phyloP scores from a whole-genome alignment of 2,797 vertebrate genomes.

The Chloroceryle amazona region DNA sequence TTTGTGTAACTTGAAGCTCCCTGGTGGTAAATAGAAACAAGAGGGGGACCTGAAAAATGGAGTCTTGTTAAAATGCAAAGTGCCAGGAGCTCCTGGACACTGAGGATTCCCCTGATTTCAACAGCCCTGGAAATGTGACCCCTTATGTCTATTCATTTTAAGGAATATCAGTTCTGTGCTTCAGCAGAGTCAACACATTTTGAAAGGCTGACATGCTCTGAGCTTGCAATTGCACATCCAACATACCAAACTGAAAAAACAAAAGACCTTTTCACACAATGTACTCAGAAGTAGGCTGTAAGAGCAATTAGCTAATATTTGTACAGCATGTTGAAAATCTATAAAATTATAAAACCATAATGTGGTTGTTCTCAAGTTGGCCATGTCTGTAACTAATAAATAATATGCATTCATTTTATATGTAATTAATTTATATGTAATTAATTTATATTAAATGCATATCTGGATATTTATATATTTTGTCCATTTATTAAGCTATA shows the following conservation, averaged over 20 bases:
- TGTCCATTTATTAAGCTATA: slow-evolving; percentile 12
- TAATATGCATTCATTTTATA: not conserved
- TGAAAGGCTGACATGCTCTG: not conserved
- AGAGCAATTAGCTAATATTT: not conserved
- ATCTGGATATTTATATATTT: slow-evolving; percentile 25
- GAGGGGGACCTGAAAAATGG: not conserved
- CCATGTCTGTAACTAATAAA: not conserved
- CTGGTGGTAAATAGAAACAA: not conserved
- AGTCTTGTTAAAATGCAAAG: not conserved
- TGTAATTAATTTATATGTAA: slow-evolving; percentile 63
- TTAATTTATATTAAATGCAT: slow-evolving; percentile 55
- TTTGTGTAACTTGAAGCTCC: not conserved
- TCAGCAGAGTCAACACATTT: not conserved
- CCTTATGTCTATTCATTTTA: not conserved
- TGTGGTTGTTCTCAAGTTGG: not conserved
- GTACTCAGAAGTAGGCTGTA: not conserved
- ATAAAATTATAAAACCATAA: not conserved
- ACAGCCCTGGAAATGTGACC: not conserved
- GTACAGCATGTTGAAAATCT: not conserved
- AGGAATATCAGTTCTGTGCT: not conserved
- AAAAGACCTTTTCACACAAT: not conserved
- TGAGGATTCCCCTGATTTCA: not conserved
- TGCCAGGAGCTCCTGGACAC: not conserved
- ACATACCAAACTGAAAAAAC: not conserved
- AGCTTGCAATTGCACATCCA: not conserved